phyloP scores from a whole-genome alignment of 2,888 invertebrate genomes.

The Alviniconcha strummeri region DNA sequence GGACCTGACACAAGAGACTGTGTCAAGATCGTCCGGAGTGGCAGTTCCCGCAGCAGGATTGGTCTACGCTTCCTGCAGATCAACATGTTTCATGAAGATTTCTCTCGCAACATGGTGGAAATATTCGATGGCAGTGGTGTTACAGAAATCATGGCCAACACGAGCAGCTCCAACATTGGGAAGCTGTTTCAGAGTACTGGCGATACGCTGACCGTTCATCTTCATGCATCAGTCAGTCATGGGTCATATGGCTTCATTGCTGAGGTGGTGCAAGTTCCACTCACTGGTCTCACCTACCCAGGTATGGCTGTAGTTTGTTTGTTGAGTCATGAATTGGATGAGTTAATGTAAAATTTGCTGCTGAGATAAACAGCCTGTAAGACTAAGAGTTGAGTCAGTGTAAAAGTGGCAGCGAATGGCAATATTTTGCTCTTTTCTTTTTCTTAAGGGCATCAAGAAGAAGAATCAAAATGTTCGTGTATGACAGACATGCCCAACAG shows the following conservation, averaged over 20 bases:
- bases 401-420: no score
- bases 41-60: slow-evolving; percentile 86
- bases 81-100: slow-evolving; percentile 70
- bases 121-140: slow-evolving; percentile 88
- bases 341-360: neutral
- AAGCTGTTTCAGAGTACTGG: slow-evolving; percentile 58
- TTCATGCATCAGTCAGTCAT: slow-evolving; percentile 96
- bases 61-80: slow-evolving; percentile 80
- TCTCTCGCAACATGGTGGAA: slow-evolving; percentile 84
- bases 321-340: neutral
- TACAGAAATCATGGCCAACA: slow-evolving; percentile 57
- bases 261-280: slow-evolving; percentile 93
- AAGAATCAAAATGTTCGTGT: no score
- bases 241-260: slow-evolving; percentile 95
- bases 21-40: slow-evolving; percentile 94
- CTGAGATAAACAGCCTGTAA: neutral
- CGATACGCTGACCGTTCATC: slow-evolving; percentile 84
- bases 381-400: no score
- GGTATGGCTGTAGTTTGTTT: slow-evolving; percentile 47
- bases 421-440: no score
- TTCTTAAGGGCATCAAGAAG: no score
- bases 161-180: slow-evolving; percentile 49
- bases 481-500: no score
- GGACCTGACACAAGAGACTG: slow-evolving; percentile 97
- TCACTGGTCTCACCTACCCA: slow-evolving; percentile 67